Conservation (phyloP, 2,797 vertebrate genomes). For the Diplodus sargus region DNA sequence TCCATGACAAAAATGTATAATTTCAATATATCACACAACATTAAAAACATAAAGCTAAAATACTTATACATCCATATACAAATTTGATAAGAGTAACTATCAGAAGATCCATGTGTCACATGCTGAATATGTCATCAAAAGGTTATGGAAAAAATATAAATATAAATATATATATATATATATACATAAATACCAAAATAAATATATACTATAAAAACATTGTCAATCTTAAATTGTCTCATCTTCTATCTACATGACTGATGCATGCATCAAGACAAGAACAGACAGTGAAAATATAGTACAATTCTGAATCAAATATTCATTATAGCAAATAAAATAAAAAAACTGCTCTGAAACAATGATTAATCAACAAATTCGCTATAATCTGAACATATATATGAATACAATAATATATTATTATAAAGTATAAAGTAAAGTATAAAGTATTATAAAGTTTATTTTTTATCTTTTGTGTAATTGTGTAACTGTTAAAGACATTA, state of each 20-base stretch:
- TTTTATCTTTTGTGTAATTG: background rate
- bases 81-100: background rate
- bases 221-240: no score
- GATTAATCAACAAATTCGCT: background rate
- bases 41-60: background rate
- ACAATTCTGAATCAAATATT: background rate
- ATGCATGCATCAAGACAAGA: background rate
- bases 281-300: background rate
- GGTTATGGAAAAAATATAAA: background rate
- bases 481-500: background rate
- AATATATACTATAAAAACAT: no score
- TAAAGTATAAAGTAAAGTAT: no score
- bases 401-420: background rate
- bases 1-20: background rate
- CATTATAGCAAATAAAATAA: background rate
- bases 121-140: conserved; percentile 1
- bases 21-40: background rate
- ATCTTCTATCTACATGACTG: background rate
- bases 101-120: background rate
- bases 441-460: background rate
- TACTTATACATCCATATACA: conserved; percentile 9
- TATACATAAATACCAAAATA: no score
- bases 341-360: background rate
- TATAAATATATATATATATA: no score
- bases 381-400: background rate